Evolutionary conservation across 2,797 vertebrate species (phyloP), one percentile per base, ranked within the genome.

Genomic region (Siniperca scherzeri): DNA sequence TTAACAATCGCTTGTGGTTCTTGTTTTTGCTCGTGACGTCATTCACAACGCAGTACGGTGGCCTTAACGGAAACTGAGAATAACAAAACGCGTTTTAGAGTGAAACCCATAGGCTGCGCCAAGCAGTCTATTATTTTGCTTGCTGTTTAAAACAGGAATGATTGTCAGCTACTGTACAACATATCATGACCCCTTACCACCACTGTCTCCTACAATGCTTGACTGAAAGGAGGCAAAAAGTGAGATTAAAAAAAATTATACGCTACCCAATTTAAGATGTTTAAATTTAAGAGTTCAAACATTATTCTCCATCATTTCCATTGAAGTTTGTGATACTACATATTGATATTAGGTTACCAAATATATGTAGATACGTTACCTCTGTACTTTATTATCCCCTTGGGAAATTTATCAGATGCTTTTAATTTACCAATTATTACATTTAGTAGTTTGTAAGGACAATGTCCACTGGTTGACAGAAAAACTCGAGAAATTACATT

Each of bases 21-120:
- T 91, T 95, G 91, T 94, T 94, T 77, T 92, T 88, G 78, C 70
- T 88, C 72, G 40, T 94, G 91, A 90, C 87, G 88, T 93, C 88
- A 88, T 8, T 0, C 0, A 0, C 2, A 14, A 25, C 73, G 61
- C 4, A 65, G 42, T 93, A 96, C 94, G 94, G 96, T 92, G 91
- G 91, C 94, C 92, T 2, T 1, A 0, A 1, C 0, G 2, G 7
- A 3, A 8, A 5, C 0, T 0, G 33, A 5, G 5, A 40, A 79
- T 68, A 14, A 56, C 56, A 17, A 89, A 92, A 91, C 88, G 88
- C 93, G 84, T 89, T 92, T 87, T 64, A 33, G 65, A 78, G 77
- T 50, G 80, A 91, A 89, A 86, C 88, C 84, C 30, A 42, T 16
- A 53, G 48, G 82, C 50, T 89, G 90, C 80, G 9, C 82, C 48